A percentile compares a stretch with the other conserved stretches of the same genome.
These are phyloP conservation scores for Drosophila punjabiensis DNA, from an alignment of 1,140 invertebrate species.

Conservation along the genomic window DNA sequence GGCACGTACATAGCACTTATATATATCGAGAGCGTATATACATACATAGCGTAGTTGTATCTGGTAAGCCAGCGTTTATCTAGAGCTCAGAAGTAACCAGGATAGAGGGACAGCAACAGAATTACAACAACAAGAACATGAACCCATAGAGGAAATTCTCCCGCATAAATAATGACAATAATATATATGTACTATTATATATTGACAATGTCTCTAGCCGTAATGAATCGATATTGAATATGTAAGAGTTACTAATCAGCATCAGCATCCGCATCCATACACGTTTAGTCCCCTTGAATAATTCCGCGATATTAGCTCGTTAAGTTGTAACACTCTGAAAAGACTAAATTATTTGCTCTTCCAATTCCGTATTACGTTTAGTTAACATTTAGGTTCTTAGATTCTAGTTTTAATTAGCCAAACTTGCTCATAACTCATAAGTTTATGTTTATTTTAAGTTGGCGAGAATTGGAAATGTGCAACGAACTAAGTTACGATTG, in stretches of 20 bases:
- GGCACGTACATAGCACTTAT: slow-evolving; percentile 44
- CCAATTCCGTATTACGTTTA: slow-evolving; percentile 70
- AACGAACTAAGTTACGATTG: slow-evolving; percentile 57
- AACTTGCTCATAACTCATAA: slow-evolving; percentile 76
- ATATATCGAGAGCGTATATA: slow-evolving; percentile 48
- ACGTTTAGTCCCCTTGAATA: slow-evolving; percentile 41
- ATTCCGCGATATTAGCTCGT: slow-evolving; percentile 74
- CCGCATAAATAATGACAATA: slow-evolving; percentile 83
- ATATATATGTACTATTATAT: slow-evolving; percentile 75
- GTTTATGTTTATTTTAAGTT: slow-evolving; percentile 63
- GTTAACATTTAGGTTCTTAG: slow-evolving; percentile 57
- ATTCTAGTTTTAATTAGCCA: slow-evolving; percentile 76
- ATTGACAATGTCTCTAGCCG: slow-evolving; percentile 68
- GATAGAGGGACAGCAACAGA: slow-evolving; percentile 31
- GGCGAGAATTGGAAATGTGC: slow-evolving; percentile 51
- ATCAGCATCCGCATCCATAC: slow-evolving; percentile 34
- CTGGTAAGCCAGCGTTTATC: slow-evolving; percentile 67
- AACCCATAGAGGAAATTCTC: slow-evolving; percentile 76
- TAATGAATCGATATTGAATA: slow-evolving; percentile 53
- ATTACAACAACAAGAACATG: slow-evolving; percentile 44
- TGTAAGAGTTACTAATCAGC: slow-evolving; percentile 64
- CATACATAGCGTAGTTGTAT: slow-evolving; percentile 62
- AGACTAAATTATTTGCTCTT: slow-evolving; percentile 83
- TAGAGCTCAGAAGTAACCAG: slow-evolving; percentile 49
- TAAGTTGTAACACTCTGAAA: slow-evolving; percentile 68